A percentile compares a stretch with the other conserved stretches of the same genome.
Conservation (phyloP, 2,113 vertebrate species). For the Tylochromis polylepis region DNA sequence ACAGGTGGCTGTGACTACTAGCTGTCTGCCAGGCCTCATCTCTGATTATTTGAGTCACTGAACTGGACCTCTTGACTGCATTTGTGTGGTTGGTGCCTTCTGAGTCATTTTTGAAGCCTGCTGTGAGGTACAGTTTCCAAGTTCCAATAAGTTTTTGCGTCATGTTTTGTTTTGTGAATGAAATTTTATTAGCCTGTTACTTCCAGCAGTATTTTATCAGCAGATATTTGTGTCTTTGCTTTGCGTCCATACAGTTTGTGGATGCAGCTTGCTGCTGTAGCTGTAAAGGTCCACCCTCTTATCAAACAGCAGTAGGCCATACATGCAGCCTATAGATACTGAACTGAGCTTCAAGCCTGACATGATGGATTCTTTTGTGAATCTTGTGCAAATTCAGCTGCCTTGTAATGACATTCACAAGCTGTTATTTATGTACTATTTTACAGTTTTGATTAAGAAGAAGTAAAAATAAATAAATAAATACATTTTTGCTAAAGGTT, state of each 20-base stretch:
- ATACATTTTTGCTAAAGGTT: fast-evolving
- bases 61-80: neutral
- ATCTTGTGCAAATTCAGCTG: neutral
- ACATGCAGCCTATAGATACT: neutral
- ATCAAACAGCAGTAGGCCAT: neutral
- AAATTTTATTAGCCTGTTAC: neutral
- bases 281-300: neutral
- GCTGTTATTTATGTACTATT: neutral
- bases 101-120: fast-evolving
- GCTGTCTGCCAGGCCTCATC: fast-evolving
- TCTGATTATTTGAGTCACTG: no score
- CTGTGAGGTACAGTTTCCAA: neutral
- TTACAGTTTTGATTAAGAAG: neutral
- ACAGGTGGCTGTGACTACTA: neutral
- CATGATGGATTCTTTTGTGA: fast-evolving
- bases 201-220: neutral
- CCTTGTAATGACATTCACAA: neutral
- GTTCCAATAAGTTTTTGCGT: neutral
- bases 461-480: neutral
- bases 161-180: neutral
- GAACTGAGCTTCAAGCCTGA: neutral
- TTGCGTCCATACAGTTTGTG: neutral
- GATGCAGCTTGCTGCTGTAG: neutral
- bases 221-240: neutral
- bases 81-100: neutral